These are phyloP conservation scores for Tyrannus savana DNA, from an alignment of 2,113 vertebrate species.

Conservation along the genomic window DNA sequence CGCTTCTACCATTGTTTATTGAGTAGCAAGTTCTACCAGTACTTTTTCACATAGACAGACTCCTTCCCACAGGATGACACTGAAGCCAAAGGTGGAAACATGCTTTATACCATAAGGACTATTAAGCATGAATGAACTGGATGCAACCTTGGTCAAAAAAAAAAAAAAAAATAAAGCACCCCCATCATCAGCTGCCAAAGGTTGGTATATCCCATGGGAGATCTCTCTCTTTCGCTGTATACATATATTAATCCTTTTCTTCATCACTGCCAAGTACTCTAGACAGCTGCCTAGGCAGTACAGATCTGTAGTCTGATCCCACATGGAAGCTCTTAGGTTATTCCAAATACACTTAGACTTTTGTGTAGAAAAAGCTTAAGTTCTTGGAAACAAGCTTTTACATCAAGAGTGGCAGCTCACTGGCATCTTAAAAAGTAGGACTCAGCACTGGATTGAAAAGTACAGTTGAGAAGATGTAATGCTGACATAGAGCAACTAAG, in stretches of 20 bases:
- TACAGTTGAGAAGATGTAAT: background rate
- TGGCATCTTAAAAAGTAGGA: background rate
- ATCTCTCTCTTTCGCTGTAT: background rate
- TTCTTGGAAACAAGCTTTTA: background rate
- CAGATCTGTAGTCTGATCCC: background rate
- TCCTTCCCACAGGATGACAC: background rate
- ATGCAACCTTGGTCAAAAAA: background rate
- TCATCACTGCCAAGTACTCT: background rate
- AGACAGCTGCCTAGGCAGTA: background rate
- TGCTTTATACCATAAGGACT: background rate
- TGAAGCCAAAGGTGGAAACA: background rate
- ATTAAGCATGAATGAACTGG: background rate
- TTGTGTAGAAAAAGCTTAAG: conserved; percentile 4
- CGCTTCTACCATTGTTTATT: background rate
- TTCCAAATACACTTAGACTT: background rate
- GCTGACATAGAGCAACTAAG: background rate
- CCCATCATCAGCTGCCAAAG: background rate
- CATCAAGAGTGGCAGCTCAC: background rate
- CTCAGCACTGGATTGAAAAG: background rate
- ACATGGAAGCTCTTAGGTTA: conserved; percentile 3
- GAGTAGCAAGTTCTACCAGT: background rate
- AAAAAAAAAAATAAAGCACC: background rate
- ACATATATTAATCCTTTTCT: conserved; percentile 6
- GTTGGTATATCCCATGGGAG: background rate
- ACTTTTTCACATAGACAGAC: background rate